Conservation (phyloP, 1,140 invertebrate genomes). For the Papilio polytes region DNA sequence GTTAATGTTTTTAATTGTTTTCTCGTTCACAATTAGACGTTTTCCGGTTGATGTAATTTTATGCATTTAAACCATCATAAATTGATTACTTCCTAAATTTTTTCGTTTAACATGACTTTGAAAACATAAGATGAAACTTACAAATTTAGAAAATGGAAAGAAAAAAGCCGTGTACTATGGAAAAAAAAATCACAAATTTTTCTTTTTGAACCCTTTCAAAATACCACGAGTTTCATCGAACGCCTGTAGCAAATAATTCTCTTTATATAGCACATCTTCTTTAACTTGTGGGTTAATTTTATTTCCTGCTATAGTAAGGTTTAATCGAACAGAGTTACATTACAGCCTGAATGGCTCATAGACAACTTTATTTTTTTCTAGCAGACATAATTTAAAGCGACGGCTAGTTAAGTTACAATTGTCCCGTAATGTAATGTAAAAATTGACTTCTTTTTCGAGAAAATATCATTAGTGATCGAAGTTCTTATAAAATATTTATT, state of each 20-base stretch:
- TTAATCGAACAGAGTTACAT: neutral
- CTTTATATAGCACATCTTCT: neutral
- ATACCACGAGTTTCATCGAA: neutral
- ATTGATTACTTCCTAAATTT: conserved; percentile 10
- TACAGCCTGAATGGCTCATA: neutral
- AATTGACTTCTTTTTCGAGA: too few relatives aligned
- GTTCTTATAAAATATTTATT: too few relatives aligned
- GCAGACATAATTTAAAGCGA: too few relatives aligned
- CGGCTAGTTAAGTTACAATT: too few relatives aligned
- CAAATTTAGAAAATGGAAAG: neutral
- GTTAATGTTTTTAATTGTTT: conserved; percentile 27
- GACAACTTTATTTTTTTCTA: neutral
- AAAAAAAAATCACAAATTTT: neutral
- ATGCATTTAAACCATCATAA: conserved; percentile 8
- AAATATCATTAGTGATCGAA: too few relatives aligned
- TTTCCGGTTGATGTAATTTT: conserved; percentile 31
- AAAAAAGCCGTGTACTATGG: neutral
- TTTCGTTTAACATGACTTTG: neutral
- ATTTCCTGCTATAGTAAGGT: too few relatives aligned
- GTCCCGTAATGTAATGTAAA: too few relatives aligned
- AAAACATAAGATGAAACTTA: neutral
- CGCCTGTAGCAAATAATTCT: neutral
- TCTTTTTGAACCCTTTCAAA: neutral
- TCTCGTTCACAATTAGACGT: conserved; percentile 19
- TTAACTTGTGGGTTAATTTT: neutral